Evolutionary conservation across 37 sponge, comb jelly and placozoan species (phyloP), one percentile per base, ranked within the genome.

Genomic region (Petrosia ficiformis): DNA sequence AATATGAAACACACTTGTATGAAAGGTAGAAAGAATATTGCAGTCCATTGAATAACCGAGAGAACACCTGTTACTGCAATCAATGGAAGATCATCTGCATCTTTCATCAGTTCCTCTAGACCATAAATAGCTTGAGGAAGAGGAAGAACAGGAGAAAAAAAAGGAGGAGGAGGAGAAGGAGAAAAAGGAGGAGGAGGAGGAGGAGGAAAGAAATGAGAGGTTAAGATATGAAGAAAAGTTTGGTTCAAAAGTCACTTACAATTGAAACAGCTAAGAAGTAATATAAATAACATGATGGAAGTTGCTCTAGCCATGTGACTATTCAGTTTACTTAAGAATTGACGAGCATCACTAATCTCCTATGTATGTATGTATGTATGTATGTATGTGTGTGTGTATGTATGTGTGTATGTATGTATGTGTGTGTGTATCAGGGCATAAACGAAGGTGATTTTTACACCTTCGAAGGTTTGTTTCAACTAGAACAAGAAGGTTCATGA

Each of bases 1-100:
- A n/a, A n/a, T n/a, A n/a, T n/a, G n/a, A n/a, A 21, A 11, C n/a
- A 21, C 57, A 83, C 88, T 67, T 87, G 88, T 6, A 87, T 30
- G 5, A 87, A 60, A 11, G 88, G 88, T 1, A 82, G 30, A 26
- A 42, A 39, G 2, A 87, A 60, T 4, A 72, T 77, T 42, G 44
- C 25, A 35, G 44, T 26, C 84, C 84, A 83, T 40, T 83, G 84
- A 1, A 76, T 24, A 30, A 59, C 34, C 1, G 77, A 68, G 1
- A 83, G 71, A 19, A 75, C 26, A 0, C 77, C 76, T 1, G 71
- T 3, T 4, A 58, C 16, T 19, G 66, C 76, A 44, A 59, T 65
- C 39, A 77, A 11, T 11, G 44, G 14, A 31, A 64, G 63, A 61
- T 61, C 22, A 61, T 24, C 25, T 26, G 5, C 63, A 11, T 8